phyloP scores from a whole-genome alignment of 2,888 invertebrate genomes.

The Cecidostiba fungosa region DNA sequence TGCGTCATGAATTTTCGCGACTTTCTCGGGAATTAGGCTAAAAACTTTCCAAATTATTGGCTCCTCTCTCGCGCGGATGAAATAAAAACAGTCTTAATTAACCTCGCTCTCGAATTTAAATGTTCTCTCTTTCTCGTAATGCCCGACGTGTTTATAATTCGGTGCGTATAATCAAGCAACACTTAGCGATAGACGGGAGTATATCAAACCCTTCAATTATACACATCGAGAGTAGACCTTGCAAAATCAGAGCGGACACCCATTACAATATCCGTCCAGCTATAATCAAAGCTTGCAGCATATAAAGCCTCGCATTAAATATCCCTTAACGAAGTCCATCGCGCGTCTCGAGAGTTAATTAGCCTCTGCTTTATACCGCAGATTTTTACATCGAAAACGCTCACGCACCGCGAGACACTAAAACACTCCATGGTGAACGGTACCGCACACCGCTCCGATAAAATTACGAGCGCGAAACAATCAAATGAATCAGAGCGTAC shows the following conservation, averaged over 20 bases:
- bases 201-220: neutral
- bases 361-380: neutral
- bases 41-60: neutral
- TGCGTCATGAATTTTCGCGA: neutral
- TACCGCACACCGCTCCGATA: neutral
- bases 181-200: neutral
- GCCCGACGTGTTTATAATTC: neutral
- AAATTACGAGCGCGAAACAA: slow-evolving; percentile 37
- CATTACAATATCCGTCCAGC: neutral
- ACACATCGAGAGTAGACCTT: neutral
- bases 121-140: neutral
- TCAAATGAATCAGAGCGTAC: slow-evolving; percentile 47
- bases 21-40: neutral
- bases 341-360: slow-evolving; percentile 1
- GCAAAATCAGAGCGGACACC: neutral
- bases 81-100: neutral
- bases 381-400: slow-evolving; percentile 19
- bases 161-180: neutral
- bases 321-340: neutral
- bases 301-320: neutral
- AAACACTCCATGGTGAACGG: neutral
- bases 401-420: neutral
- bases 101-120: neutral
- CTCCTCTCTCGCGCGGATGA: neutral
- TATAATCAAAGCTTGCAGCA: neutral